Evolutionary conservation across 1,140 invertebrate species (phyloP), one percentile per base, ranked within the genome.

Genomic region (Drosophila punjabiensis): DNA sequence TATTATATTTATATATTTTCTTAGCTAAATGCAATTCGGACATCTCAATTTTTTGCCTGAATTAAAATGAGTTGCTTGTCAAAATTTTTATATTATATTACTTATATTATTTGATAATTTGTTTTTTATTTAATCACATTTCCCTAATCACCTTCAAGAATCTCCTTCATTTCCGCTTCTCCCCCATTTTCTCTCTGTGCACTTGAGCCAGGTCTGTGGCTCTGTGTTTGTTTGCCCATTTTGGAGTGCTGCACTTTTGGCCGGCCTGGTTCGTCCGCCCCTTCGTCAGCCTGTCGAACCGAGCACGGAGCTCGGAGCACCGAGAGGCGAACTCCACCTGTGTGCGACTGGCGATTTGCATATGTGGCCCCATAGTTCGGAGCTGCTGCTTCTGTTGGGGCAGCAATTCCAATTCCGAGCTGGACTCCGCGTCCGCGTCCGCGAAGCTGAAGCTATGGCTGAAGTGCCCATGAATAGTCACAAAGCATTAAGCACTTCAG

Each of bases 391-490:
- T 85, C 85, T 81, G 84, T 89, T 89, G 85, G 53, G 75, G 64
- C 81, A 70, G 84, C 84, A 78, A 65, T 75, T 64, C 69, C 73
- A 48, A 75, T 50, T 62, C 53, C 70, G 30, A 61, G 56, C 68
- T 71, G 55, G 68, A 53, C 41, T 70, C 45, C 43, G 43, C 32
- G 41, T 43, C 41, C 45, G 20, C 45, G 41, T 43, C 8, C 41
- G 41, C 18, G 18, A 43, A 18, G 39, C 39, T 32, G 71, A 33
- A 59, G 68, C 73, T 74, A 74, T 39, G 73, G 63, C 68, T 89
- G 85, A 88, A 89, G 86, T 90, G 86, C 82, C 86, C 86, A 90
- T 90, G 86, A 90, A 90, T 90, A 90, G 86, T 90, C 86, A 90
- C 86, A 90, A 90, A 90, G 86, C 86, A 90, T 90, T 90, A 90